Evolutionary conservation across 2,113 vertebrate species (phyloP), one percentile per base, ranked within the genome.

Genomic region (Aptenodytes forsteri): DNA sequence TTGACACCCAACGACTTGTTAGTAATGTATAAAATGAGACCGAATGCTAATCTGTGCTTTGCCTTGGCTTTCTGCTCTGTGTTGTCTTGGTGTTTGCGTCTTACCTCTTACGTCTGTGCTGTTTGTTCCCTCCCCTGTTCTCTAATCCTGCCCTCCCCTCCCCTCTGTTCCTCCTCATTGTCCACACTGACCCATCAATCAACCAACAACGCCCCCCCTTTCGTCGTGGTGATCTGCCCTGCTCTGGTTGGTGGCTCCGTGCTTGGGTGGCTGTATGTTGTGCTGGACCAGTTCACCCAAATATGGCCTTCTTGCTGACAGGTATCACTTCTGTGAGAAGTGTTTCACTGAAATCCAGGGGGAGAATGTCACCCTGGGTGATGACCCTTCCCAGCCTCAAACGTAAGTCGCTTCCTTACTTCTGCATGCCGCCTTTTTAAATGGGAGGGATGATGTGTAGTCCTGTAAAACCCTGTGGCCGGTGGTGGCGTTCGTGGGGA

Each of bases 271-370:
- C 98, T 99, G 98, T 99, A 96, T 98, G 97, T 98, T 98, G 97
- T 98, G 98, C 98, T 98, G 98, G 98, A 98, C 98, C 98, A 99
- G 99, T 99, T 99, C 99, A 99, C 99, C 98, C 98, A 99, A 99
- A 99, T 99, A 98, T 98, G 95, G 97, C 97, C 99, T 99, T 99
- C 98, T 99, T 98, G 98, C 98, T 97, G 98, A 93, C 98, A 99
- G 99, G 99, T 99, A 99, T 99, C 99, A 99, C 98, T 99, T 99
- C 98, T 99, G 99, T 98, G 99, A 99, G 98, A 99, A 99, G 98
- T 99, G 99, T 98, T 99, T 99, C 98, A 99, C 99, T 98, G 99
- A 99, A 98, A 99, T 99, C 98, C 99, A 99, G 98, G 99, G 99
- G 93, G 99, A 99, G 96, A 99, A 99, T 97, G 99, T 99, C 97